Base-by-base conservation (phyloP, 1,140 invertebrate genomes). In the Tyrophagus putrescentiae region DNA sequence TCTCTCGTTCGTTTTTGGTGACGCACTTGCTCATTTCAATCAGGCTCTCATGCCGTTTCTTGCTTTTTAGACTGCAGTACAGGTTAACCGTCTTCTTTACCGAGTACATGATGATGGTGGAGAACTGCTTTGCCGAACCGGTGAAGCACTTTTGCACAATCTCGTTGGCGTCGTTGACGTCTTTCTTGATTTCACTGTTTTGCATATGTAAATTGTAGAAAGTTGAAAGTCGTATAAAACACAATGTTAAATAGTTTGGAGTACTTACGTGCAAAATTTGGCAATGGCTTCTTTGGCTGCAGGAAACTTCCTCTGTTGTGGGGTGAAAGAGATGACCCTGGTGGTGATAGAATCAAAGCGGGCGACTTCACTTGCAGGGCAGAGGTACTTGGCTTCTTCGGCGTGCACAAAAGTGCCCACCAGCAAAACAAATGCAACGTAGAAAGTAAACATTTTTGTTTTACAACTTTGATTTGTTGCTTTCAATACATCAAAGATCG, bases 21-120 rank as follows among this genome's bases (percentile, higher is more conserved):
- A 29, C 45, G 31, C 45, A 48, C 7, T 18, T 6, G 18, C 21
- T 7, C 45, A 48, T 48, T 7, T 6, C 21, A 7, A 48, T 7
- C 45, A 48, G 7, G 13, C 6, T 13, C 9, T 48, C 45, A 6
- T 25, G 7, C 9, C 45, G 45, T 21, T 48, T 48, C 7, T 6
- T 48, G 45, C 31, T 48, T 48, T 48, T 48, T n/a, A n/a, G n/a
- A 48, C 45, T 21, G 21, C 45, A 48, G 31, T 48, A 48, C 18
- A 48, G 31, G 31, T 48, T 48, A 13, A 18, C 21, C 7, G 21
- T 21, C 18, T 18, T 6, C 18, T 48, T 48, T 48, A 48, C 45
- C 18, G 45, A 48, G 31, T 7, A 48, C 13, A 9, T 7, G 31
- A 48, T 48, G 18, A 48, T 48, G 21, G 45, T 7, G 7, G 45